Percentiles rank a stretch among this genome's conserved stretches.
Conservation (phyloP, 2,888 invertebrate species). For the Automeris io region DNA sequence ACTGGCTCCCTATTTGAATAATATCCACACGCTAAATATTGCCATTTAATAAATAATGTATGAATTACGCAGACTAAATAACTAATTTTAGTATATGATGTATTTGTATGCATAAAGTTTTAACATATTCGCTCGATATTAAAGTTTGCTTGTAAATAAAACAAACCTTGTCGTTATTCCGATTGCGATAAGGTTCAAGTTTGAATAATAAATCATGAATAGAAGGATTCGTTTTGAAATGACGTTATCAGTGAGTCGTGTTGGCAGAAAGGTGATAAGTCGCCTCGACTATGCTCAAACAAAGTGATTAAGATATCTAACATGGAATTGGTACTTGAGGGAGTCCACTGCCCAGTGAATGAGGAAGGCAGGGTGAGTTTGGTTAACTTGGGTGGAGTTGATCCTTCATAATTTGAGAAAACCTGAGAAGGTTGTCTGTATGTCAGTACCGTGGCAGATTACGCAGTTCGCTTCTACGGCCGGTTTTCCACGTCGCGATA, state of each 20-base stretch:
- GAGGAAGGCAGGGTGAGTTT: too few species aligned
- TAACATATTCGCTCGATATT: not conserved
- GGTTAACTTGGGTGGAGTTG: too few species aligned
- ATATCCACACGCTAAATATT: too few species aligned
- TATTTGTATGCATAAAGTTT: conserved; percentile 1
- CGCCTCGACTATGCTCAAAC: conserved; percentile 14
- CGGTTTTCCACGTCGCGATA: too few species aligned
- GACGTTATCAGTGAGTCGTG: conserved; percentile 41
- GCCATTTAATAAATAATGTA: conserved; percentile 2
- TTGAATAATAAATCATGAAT: not conserved
- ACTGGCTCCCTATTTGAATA: too few species aligned
- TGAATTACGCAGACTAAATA: not conserved
- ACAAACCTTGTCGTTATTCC: not conserved
- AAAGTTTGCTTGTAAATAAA: not conserved
- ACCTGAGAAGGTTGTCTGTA: too few species aligned
- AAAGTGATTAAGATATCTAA: not conserved
- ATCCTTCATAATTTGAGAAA: too few species aligned
- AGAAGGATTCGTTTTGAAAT: conserved; percentile 12
- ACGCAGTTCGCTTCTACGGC: too few species aligned
- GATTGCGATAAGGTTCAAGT: not conserved
- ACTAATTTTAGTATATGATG: conserved; percentile 3
- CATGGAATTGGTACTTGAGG: too few species aligned
- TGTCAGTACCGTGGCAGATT: too few species aligned
- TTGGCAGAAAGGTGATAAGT: conserved; percentile 18
- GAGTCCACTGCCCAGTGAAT: too few species aligned